A percentile compares a stretch with the other conserved stretches of the same genome.
These are phyloP conservation scores for Aldabrachelys gigantea DNA, from an alignment of 2,113 vertebrate genomes.

Conservation along the genomic window DNA sequence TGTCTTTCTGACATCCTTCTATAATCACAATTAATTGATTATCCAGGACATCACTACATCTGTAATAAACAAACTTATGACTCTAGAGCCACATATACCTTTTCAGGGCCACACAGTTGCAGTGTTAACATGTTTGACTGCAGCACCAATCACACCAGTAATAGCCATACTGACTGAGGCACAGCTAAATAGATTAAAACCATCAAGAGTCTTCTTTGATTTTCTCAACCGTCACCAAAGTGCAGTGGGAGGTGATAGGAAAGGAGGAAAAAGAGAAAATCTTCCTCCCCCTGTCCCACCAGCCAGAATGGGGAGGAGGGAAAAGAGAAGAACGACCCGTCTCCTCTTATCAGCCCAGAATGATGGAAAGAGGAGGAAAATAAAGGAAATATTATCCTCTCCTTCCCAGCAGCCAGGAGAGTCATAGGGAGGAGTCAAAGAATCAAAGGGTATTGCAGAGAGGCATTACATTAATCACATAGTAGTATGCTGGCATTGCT, in stretches of 20 bases:
- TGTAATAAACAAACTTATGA: not conserved
- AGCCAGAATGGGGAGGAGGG: not conserved
- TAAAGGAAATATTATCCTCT: not conserved
- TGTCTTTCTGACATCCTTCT: not conserved
- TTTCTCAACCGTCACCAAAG: not conserved
- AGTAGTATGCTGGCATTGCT: not conserved
- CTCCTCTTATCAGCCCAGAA: not conserved
- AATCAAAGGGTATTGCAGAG: fast-evolving
- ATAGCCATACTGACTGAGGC: not conserved
- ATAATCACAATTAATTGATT: not conserved
- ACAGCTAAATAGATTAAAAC: not conserved
- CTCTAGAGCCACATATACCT: not conserved
- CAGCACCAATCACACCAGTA: not conserved
- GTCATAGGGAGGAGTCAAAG: not conserved
- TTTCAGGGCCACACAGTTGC: not conserved
- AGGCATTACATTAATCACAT: not conserved
- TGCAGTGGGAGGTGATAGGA: not conserved
- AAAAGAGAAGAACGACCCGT: not conserved
- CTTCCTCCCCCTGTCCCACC: not conserved
- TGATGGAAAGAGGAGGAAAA: too few relatives aligned
- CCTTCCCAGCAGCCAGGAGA: not conserved
- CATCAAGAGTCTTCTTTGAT: not conserved
- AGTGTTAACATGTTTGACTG: not conserved
- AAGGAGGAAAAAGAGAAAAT: not conserved
- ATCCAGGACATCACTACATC: not conserved